Conservation (phyloP, 2,797 vertebrate genomes). For the Cottoperca gobio region DNA sequence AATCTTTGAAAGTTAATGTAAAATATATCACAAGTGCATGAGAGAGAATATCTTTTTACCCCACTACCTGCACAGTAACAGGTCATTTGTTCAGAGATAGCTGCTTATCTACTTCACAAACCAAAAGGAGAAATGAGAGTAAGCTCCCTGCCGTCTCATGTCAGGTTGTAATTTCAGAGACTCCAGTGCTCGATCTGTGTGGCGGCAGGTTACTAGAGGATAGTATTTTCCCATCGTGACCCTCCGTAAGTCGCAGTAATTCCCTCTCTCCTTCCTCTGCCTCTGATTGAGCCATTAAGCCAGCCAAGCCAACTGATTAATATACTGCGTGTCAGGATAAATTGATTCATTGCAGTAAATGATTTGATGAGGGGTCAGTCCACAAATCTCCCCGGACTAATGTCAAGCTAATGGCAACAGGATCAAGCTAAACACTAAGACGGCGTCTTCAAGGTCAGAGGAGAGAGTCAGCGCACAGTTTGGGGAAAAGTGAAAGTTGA, state of each 20-base stretch:
- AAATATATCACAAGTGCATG: too few species aligned
- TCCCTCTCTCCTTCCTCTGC: slow-evolving; percentile 43
- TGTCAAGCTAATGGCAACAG: slow-evolving; percentile 81
- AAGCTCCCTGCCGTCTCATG: neutral
- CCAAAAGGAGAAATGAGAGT: neutral
- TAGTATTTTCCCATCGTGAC: slow-evolving; percentile 41
- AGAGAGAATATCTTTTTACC: too few species aligned
- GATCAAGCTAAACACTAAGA: slow-evolving; percentile 48
- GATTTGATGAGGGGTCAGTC: slow-evolving; percentile 81
- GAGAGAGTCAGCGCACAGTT: slow-evolving; percentile 33
- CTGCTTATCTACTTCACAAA: slow-evolving; percentile 14
- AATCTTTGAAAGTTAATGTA: too few species aligned
- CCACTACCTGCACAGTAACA: too few species aligned
- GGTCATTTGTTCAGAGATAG: slow-evolving; percentile 7
- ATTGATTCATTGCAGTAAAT: slow-evolving; percentile 81
- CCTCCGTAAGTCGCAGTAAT: slow-evolving; percentile 39
- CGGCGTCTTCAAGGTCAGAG: slow-evolving; percentile 65
- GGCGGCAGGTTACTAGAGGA: slow-evolving; percentile 62
- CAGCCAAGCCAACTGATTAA: slow-evolving; percentile 73
- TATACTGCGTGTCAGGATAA: slow-evolving; percentile 74
- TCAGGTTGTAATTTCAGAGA: slow-evolving; percentile 18
- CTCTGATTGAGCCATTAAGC: slow-evolving; percentile 75
- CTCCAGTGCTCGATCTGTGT: slow-evolving; percentile 18
- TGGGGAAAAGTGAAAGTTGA: too few species aligned
- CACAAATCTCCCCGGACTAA: slow-evolving; percentile 77